Percentiles rank a stretch among this genome's conserved stretches.
phyloP scores from a whole-genome alignment of 2,888 invertebrate species.

The Agonopterix alstromeriana region DNA sequence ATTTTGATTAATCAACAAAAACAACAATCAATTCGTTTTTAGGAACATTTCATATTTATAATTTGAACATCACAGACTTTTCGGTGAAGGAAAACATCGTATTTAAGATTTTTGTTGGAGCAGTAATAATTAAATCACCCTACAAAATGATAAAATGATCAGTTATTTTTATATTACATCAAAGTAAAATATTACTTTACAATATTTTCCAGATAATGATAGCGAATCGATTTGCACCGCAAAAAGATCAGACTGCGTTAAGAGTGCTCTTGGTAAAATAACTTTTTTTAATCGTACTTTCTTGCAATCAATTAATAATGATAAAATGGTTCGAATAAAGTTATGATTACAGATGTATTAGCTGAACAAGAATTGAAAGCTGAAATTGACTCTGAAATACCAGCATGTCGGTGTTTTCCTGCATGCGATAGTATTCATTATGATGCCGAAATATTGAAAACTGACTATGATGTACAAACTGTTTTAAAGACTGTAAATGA shows the following conservation, averaged over 20 bases:
- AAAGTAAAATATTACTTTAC: neutral
- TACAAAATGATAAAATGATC: neutral
- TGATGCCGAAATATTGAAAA: constrained; percentile 80
- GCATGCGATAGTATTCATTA: constrained; percentile 78
- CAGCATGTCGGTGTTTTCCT: constrained; percentile 24
- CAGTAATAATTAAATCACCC: too few species aligned
- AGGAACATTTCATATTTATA: too few species aligned
- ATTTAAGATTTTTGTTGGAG: too few species aligned
- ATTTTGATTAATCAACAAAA: neutral
- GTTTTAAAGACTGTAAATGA: neutral
- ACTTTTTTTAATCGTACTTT: too few species aligned
- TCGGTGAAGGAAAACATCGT: too few species aligned
- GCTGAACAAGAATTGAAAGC: constrained; percentile 7
- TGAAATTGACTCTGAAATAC: neutral
- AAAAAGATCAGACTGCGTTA: neutral
- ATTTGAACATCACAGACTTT: too few species aligned
- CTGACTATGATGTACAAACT: constrained; percentile 55
- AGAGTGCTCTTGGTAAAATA: neutral
- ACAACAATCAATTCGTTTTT: too few species aligned
- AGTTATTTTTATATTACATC: neutral
- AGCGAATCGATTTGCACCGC: constrained; percentile 1
- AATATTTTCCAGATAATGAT: neutral
- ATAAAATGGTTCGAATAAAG: neutral
- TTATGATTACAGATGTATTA: constrained; percentile 10
- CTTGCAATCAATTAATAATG: too few species aligned